Percentiles rank a stretch among this genome's conserved stretches.
Evolutionary conservation across 1,140 invertebrate genomes (phyloP).

Genomic region (Drosophila varians): DNA sequence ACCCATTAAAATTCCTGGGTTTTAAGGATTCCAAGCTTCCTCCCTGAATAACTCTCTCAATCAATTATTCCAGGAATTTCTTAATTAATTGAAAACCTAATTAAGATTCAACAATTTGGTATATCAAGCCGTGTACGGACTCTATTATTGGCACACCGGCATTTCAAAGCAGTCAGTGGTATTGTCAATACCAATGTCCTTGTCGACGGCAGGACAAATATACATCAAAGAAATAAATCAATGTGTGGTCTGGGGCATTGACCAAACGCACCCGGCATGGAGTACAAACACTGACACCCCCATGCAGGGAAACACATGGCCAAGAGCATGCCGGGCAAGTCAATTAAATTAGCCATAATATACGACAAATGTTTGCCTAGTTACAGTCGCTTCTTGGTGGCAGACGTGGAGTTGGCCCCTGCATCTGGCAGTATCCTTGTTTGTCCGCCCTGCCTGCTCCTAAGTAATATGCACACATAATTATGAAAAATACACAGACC

Average conservation of each 20-base stretch:
- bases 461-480: conserved; percentile 50
- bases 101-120: not conserved
- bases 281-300: conserved; percentile 9
- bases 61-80: not conserved
- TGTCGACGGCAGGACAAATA: not conserved
- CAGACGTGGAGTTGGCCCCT: not conserved
- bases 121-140: not conserved
- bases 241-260: conserved; percentile 2
- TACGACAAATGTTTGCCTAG: conserved; percentile 46
- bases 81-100: not conserved
- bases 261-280: not conserved
- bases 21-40: not conserved
- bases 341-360: conserved; percentile 66
- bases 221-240: conserved; percentile 20
- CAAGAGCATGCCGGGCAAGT: conserved; percentile 25
- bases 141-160: not conserved
- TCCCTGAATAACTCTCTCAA: not conserved
- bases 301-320: conserved; percentile 21
- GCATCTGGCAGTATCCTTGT: conserved; percentile 20
- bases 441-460: conserved; percentile 23
- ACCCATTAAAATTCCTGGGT: not conserved
- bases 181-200: conserved; percentile 31
- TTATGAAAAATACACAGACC: conserved; percentile 40
- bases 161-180: conserved; percentile 4
- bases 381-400: conserved; percentile 2